phyloP scores from a whole-genome alignment of 2,888 invertebrate species.

The Acholoe squamosa region DNA sequence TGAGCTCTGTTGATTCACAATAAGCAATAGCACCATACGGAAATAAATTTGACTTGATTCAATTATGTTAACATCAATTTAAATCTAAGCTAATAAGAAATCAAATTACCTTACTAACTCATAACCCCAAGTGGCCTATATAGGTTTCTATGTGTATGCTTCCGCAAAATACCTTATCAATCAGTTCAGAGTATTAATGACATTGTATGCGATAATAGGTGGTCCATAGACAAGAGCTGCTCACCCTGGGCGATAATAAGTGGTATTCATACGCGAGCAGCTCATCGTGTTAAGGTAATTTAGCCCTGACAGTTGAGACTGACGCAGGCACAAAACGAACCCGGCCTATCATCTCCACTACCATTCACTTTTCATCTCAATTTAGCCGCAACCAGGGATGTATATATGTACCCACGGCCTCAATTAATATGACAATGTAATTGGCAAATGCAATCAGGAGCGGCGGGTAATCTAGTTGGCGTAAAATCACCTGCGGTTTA shows the following conservation, averaged over 20 bases:
- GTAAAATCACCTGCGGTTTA: constrained; percentile 29
- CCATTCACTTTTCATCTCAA: constrained; percentile 26
- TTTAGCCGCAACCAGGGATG: neutral
- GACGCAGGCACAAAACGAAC: neutral
- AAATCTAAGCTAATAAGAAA: neutral
- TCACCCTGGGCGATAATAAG: constrained; percentile 6
- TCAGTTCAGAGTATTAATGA: neutral
- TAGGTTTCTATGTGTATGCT: neutral
- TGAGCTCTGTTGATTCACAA: no score
- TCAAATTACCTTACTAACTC: neutral
- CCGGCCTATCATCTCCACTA: neutral
- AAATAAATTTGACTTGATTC: no score
- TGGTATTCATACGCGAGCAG: neutral
- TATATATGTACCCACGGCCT: neutral
- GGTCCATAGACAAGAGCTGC: neutral
- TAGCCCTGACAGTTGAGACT: neutral
- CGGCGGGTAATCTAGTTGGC: neutral
- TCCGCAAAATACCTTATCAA: neutral
- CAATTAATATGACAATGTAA: constrained; percentile 28
- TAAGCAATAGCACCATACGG: no score
- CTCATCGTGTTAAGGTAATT: neutral
- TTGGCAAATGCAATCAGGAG: constrained; percentile 39
- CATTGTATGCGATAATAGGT: neutral
- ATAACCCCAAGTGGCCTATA: neutral
- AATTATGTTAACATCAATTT: no score